These are phyloP conservation scores for Leptothorax acervorum DNA, from an alignment of 2,888 invertebrate genomes.

Conservation along the genomic window DNA sequence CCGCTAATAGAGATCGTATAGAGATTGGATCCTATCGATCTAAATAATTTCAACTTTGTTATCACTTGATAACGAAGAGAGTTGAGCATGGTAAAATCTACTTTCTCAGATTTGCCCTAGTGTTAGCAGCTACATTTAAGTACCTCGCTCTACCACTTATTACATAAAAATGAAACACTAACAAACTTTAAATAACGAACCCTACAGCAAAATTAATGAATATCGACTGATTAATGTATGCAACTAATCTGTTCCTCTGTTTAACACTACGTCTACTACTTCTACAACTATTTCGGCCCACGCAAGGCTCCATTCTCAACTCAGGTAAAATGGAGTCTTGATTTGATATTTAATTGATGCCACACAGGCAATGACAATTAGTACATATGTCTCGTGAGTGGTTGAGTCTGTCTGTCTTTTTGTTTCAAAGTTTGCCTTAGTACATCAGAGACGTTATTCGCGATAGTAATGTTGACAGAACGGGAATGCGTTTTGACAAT, in stretches of 20 bases:
- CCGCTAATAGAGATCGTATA: conserved; percentile 19
- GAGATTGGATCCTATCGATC: neutral
- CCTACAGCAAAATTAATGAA: conserved; percentile 68
- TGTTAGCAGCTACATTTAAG: conserved; percentile 79
- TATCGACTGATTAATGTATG: conserved; percentile 68
- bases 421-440: conserved; percentile 73
- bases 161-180: conserved; percentile 62
- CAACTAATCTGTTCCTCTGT: conserved; percentile 83
- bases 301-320: conserved; percentile 93
- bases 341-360: conserved; percentile 82
- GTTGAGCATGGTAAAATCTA: conserved; percentile 75
- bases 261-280: conserved; percentile 83
- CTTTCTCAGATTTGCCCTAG: conserved; percentile 77
- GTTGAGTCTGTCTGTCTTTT: conserved; percentile 82
- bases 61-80: conserved; percentile 57
- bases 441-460: conserved; percentile 60
- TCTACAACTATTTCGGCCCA: conserved; percentile 88
- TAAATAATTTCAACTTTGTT: conserved; percentile 25
- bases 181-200: conserved; percentile 63
- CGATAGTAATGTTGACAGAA: conserved; percentile 66
- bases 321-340: conserved; percentile 93
- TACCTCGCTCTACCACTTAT: conserved; percentile 78
- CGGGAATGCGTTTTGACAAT: conserved; percentile 50
- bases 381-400: conserved; percentile 83
- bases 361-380: conserved; percentile 78